These are phyloP conservation scores for Craterocephalus amniculus DNA, from an alignment of 2,797 vertebrate genomes.

Conservation along the genomic window DNA sequence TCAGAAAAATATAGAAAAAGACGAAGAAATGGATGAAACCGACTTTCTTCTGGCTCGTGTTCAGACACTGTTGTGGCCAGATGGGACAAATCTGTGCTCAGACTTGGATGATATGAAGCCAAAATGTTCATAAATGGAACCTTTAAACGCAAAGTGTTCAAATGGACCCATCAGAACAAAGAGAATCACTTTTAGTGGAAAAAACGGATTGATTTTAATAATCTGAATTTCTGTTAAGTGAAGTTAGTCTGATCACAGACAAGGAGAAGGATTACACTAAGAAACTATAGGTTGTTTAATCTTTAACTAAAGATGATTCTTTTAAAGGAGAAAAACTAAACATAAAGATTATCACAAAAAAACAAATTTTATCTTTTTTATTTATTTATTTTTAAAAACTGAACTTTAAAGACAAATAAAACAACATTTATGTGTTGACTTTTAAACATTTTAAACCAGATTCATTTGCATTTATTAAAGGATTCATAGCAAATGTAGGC, in stretches of 20 bases:
- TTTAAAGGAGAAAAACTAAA: too few relatives aligned
- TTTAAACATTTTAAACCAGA: too few relatives aligned
- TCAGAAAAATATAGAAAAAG: conserved; percentile 15
- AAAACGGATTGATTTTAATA: not conserved
- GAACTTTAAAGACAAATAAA: too few relatives aligned
- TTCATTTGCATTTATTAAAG: too few relatives aligned
- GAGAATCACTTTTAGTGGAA: not conserved
- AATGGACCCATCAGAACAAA: not conserved
- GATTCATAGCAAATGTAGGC: too few relatives aligned
- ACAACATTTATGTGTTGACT: too few relatives aligned
- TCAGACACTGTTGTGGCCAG: conserved; percentile 29
- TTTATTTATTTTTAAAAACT: too few relatives aligned
- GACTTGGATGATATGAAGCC: conserved; percentile 1
- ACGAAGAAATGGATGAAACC: conserved; percentile 14
- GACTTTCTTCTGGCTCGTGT: conserved; percentile 21
- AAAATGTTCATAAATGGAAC: conserved; percentile 5
- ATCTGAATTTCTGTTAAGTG: not conserved
- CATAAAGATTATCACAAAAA: too few relatives aligned
- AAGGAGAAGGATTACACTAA: not conserved
- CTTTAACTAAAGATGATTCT: too few relatives aligned
- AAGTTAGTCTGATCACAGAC: not conserved
- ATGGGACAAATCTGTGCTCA: conserved; percentile 27
- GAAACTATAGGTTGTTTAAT: too few relatives aligned
- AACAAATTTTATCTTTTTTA: too few relatives aligned
- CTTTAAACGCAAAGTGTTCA: not conserved